Evolutionary conservation across 2,888 invertebrate genomes (phyloP), one percentile per base, ranked within the genome.

Genomic region (Drosophila multiciliata): DNA sequence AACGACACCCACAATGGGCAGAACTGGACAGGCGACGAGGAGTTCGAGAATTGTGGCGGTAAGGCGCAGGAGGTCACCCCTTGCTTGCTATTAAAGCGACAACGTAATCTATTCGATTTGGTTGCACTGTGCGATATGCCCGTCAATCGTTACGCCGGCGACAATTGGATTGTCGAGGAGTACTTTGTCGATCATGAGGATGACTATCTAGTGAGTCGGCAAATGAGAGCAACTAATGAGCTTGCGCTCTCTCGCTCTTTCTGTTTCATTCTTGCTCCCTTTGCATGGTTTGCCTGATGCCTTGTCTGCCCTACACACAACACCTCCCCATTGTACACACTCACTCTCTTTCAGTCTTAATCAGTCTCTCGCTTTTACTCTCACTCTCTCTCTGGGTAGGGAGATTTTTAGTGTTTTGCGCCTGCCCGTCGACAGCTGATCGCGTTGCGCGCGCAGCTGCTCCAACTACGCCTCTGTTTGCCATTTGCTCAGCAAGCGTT

Each of bases 151-250:
- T 92, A 91, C 66, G 68, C 80, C 63, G 92, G 91, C 59, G 89
- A 92, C 63, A 89, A 87, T 83, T 92, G 92, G 92, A 85, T 92
- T 62, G 72, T 86, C 60, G 92, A 93, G 73, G 89, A 93, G 78
- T 92, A 92, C 78, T 92, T 92, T 82, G 71, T 84, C 53, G 88
- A 91, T 82, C 90, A 91, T 68, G 80, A 66, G 29, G 80, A 89
- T 69, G 91, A 91, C 77, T 91, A 89, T 78, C 80, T 91, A 81
- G 92, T 92, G 85, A 92, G 92, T 91, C 55, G 49, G 50, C 54
- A 32, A 63, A 20, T 55, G n/a, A 48, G 68, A 62, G 38, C 33
- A 15, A 42, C 20, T 26, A 42, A 23, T 23, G 40, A 49, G 32
- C 33, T 35, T 36, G n/a, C 45, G 42, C 48, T 66, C 45, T n/a